phyloP scores from a whole-genome alignment of 2,797 vertebrate species.

The Crossoptilon crossoptilon region DNA sequence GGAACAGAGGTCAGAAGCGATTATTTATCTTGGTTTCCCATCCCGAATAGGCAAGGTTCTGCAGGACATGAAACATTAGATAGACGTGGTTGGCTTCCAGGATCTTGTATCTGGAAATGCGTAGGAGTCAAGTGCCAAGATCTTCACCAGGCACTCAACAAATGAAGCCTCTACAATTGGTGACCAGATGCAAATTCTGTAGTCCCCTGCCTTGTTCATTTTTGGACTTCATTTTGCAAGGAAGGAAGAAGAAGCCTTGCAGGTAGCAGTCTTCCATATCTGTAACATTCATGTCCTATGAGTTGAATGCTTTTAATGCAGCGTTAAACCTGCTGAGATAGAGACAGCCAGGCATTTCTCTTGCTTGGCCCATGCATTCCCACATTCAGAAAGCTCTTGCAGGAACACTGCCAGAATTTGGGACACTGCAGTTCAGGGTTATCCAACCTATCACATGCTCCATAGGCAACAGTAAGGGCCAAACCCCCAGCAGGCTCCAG shows the following conservation, averaged over 20 bases:
- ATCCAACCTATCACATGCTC: background rate
- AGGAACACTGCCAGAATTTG: background rate
- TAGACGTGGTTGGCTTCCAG: background rate
- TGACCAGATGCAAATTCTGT: background rate
- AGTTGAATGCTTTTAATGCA: background rate
- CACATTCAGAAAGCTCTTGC: background rate
- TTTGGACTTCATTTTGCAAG: background rate
- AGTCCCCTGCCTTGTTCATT: background rate
- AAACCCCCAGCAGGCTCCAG: background rate
- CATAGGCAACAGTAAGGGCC: background rate
- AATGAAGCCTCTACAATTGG: background rate
- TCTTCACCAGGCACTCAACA: background rate
- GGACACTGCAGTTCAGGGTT: background rate
- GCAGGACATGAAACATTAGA: background rate
- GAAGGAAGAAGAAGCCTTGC: background rate
- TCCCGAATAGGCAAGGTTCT: background rate
- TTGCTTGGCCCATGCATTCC: fast-evolving
- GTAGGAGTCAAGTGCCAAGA: background rate
- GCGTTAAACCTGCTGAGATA: background rate
- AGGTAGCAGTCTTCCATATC: background rate
- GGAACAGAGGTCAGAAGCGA: background rate
- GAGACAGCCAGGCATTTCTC: background rate
- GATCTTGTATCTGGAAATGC: background rate
- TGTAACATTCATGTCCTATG: background rate
- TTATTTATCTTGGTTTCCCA: background rate